These are phyloP conservation scores for Drosophila affinis DNA, from an alignment of 2,888 invertebrate genomes.

Conservation along the genomic window DNA sequence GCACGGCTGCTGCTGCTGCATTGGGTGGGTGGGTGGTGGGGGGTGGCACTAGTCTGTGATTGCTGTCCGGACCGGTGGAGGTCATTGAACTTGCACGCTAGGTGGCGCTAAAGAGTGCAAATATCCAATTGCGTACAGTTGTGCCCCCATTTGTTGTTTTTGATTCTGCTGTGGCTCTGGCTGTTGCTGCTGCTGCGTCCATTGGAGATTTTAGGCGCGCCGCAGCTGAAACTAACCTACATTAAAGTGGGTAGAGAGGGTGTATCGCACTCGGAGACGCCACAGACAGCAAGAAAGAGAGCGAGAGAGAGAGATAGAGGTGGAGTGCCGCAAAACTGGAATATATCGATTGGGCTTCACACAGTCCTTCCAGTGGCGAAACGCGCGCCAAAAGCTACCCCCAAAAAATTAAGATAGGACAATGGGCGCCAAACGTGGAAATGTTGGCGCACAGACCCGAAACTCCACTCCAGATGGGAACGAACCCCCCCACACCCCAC, in stretches of 20 bases:
- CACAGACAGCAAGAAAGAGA: slow-evolving; percentile 30
- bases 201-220: slow-evolving; percentile 33
- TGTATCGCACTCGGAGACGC: slow-evolving; percentile 6
- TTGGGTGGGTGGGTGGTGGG: background rate
- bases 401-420: slow-evolving; percentile 10
- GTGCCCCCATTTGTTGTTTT: slow-evolving; percentile 39
- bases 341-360: slow-evolving; percentile 64
- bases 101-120: slow-evolving; percentile 72
- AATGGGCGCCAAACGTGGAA: slow-evolving; percentile 26
- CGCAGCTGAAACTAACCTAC: slow-evolving; percentile 68
- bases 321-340: slow-evolving; percentile 39
- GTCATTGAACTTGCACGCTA: slow-evolving; percentile 73
- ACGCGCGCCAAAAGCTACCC: slow-evolving; percentile 70
- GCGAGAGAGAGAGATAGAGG: slow-evolving; percentile 4
- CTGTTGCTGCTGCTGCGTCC: slow-evolving; percentile 17
- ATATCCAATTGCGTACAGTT: slow-evolving; percentile 51
- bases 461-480: slow-evolving; percentile 38
- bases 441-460: slow-evolving; percentile 39
- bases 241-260: slow-evolving; percentile 55
- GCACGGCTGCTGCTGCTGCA: background rate
- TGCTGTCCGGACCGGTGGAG: slow-evolving; percentile 34
- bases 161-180: slow-evolving; percentile 33
- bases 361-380: slow-evolving; percentile 43
- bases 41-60: background rate
- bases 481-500: slow-evolving; percentile 4